These are phyloP conservation scores for Cyclophora punctaria DNA, from an alignment of 2,888 invertebrate species.

Conservation along the genomic window DNA sequence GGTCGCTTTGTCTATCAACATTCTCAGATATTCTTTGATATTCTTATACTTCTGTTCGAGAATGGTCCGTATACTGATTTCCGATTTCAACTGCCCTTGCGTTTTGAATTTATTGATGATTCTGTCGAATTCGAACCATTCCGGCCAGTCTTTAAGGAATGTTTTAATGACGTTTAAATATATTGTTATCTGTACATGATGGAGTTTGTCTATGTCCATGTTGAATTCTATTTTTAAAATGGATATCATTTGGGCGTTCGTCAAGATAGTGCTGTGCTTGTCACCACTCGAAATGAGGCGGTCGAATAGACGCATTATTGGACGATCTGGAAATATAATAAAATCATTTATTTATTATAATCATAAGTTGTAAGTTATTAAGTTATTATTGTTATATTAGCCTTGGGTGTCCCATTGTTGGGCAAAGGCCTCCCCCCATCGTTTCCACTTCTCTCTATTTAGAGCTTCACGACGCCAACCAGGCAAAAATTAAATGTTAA, in stretches of 20 bases:
- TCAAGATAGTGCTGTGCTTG: conserved; percentile 48
- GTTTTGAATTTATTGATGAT: conserved; percentile 31
- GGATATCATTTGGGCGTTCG: conserved; percentile 46
- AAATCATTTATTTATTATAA: too few relatives aligned
- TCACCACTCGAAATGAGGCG: conserved; percentile 40
- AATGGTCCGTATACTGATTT: conserved; percentile 21
- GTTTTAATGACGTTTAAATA: conserved; percentile 52
- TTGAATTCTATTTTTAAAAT: conserved; percentile 47
- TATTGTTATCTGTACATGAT: conserved; percentile 46
- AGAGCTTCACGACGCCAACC: too few relatives aligned
- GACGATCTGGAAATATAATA: conserved; percentile 37
- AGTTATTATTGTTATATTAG: too few relatives aligned
- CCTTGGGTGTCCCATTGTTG: too few relatives aligned
- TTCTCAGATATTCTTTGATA: conserved; percentile 39
- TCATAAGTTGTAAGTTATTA: too few relatives aligned
- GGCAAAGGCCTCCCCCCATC: too few relatives aligned
- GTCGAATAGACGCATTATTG: conserved; percentile 46
- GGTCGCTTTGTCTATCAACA: conserved; percentile 30
- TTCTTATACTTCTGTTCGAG: conserved; percentile 37
- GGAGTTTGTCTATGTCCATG: conserved; percentile 30
- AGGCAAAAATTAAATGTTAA: too few relatives aligned
- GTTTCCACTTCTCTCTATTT: too few relatives aligned
- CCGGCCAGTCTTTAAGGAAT: conserved; percentile 56
- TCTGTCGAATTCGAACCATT: conserved; percentile 52
- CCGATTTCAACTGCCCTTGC: conserved; percentile 7